Evolutionary conservation across 2,797 vertebrate genomes (phyloP).

Genomic region (Yasuhikotakia modesta): DNA sequence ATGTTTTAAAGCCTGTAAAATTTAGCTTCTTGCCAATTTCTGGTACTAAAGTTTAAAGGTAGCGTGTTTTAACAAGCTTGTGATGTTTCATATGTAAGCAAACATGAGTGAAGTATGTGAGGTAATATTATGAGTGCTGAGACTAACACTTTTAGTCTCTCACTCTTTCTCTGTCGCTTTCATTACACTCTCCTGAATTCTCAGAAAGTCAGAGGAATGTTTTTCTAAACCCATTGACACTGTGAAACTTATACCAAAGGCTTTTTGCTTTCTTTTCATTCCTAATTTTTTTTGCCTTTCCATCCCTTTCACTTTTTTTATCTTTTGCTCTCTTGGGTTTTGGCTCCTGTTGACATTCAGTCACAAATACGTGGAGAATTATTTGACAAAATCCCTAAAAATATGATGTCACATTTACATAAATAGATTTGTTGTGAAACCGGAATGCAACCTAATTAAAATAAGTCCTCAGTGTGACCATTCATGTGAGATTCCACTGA

Average conservation of each 20-base stretch:
- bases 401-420: neutral
- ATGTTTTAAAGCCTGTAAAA: constrained; percentile 6
- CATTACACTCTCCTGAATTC: constrained; percentile 43
- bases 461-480: too few relatives aligned
- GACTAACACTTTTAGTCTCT: constrained; percentile 10
- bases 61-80: constrained; percentile 8
- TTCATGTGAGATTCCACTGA: too few relatives aligned
- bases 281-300: constrained; percentile 64
- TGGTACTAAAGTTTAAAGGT: constrained; percentile 13
- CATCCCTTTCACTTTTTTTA: constrained; percentile 2
- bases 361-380: neutral
- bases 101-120: constrained; percentile 37
- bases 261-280: constrained; percentile 62
- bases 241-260: constrained; percentile 62
- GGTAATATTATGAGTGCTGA: neutral
- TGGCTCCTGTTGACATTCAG: neutral
- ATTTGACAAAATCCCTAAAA: neutral
- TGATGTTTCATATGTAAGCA: constrained; percentile 34
- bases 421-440: neutral
- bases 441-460: neutral
- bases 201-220: constrained; percentile 73
- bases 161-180: neutral
- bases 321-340: constrained; percentile 16
- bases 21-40: neutral
- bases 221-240: constrained; percentile 81